Conservation (phyloP, 1,140 invertebrate species). For the Proctacanthus coquilletti region DNA sequence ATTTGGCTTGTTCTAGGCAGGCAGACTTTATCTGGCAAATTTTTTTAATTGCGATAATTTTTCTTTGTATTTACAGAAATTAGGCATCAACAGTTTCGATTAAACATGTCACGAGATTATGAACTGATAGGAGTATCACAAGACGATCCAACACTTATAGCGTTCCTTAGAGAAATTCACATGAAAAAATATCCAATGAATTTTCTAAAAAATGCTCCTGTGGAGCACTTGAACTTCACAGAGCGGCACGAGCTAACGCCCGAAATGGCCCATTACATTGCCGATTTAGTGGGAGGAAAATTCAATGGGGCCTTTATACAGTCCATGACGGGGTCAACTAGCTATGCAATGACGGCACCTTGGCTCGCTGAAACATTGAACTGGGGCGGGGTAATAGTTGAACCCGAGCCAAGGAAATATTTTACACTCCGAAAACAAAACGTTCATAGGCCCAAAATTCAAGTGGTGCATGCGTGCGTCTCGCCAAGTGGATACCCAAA, state of each 20-base stretch:
- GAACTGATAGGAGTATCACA: constrained; percentile 51
- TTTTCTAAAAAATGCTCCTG: constrained; percentile 15
- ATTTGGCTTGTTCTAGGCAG: too few relatives aligned
- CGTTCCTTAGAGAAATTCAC: constrained; percentile 50
- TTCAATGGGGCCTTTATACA: constrained; percentile 35
- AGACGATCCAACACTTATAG: constrained; percentile 52
- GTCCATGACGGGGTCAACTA: constrained; percentile 34
- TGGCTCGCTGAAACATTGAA: constrained; percentile 51
- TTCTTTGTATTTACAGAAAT: constrained; percentile 31
- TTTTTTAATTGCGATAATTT: too few relatives aligned
- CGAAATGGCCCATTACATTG: constrained; percentile 30
- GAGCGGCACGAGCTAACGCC: constrained; percentile 25
- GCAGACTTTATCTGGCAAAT: too few relatives aligned
- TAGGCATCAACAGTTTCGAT: constrained; percentile 45
- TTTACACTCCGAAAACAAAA: constrained; percentile 40
- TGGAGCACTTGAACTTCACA: constrained; percentile 21
- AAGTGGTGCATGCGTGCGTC: constrained; percentile 54
- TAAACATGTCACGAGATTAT: constrained; percentile 59
- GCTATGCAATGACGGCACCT: constrained; percentile 26
- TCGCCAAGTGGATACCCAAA: constrained; percentile 55
- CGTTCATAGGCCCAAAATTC: constrained; percentile 36
- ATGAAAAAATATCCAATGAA: constrained; percentile 33
- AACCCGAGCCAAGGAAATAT: constrained; percentile 55
- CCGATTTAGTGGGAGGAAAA: constrained; percentile 31
- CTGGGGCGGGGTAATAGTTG: constrained; percentile 58